Evolutionary conservation across 2,797 vertebrate species (phyloP).

Genomic region (Leptatherina wallacei): DNA sequence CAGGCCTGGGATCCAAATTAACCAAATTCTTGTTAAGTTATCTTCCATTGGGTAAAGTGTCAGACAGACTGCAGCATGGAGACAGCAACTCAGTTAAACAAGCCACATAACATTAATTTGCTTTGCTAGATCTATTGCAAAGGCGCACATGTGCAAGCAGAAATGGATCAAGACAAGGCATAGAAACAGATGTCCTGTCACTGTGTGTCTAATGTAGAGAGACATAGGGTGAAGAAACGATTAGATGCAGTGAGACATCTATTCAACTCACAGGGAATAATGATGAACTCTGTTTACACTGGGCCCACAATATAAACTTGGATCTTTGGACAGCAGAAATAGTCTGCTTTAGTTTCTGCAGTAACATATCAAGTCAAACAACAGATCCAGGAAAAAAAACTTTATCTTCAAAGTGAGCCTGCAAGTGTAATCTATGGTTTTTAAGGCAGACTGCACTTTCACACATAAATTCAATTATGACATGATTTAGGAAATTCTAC

Average conservation of each 20-base stretch:
- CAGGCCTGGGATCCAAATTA: conserved; percentile 65
- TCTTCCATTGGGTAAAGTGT: conserved; percentile 65
- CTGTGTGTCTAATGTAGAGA: conserved; percentile 69
- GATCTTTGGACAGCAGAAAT: conserved; percentile 50
- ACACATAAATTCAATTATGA: conserved; percentile 16
- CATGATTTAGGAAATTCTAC: conserved; percentile 19
- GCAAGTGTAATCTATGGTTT: conserved; percentile 35
- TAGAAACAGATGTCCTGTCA: conserved; percentile 66
- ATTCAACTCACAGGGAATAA: conserved; percentile 38
- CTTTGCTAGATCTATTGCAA: conserved; percentile 67
- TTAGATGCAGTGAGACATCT: conserved; percentile 69
- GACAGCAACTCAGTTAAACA: conserved; percentile 67
- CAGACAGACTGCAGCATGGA: conserved; percentile 55
- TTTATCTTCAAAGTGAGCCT: conserved; percentile 37
- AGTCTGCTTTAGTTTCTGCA: conserved; percentile 61
- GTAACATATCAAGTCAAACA: conserved; percentile 52
- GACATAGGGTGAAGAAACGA: conserved; percentile 75
- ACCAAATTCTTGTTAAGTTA: conserved; percentile 63
- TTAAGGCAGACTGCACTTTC: conserved; percentile 22
- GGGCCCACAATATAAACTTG: conserved; percentile 28
- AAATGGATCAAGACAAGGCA: conserved; percentile 38
- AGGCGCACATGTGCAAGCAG: conserved; percentile 48
- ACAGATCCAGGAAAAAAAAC: conserved; percentile 24
- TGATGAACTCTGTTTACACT: conserved; percentile 59
- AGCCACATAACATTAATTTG: conserved; percentile 68